Base-by-base conservation (phyloP, 2,888 invertebrate genomes). In the Eueremaeus valkanovi region DNA sequence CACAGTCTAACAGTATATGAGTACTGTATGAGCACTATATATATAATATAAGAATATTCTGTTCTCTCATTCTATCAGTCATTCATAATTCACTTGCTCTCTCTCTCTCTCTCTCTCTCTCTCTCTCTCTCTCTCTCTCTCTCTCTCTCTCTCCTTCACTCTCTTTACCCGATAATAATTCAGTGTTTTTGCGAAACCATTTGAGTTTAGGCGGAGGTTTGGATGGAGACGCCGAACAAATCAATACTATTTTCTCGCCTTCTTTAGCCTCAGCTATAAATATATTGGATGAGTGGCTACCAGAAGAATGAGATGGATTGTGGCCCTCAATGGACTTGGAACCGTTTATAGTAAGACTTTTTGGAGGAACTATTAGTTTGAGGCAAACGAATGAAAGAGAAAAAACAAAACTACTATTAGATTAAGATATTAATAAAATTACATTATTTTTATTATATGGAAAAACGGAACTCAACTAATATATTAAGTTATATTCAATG, bases 171-270 rank as follows among this genome's bases (percentile, higher is more conserved):
- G 77, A 73, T 16, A 77, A 73, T 49, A 77, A 73, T 76, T 79
- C 79, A 11, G 74, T 58, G 33, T 79, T 78, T 58, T 79, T 79
- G 40, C 78, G 72, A 55, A 77, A 77, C 79, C 79, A 79, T 76
- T 79, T 79, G 11, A 79, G 73, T 58, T 76, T 76, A 31, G 79
- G 78, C 18, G 79, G 76, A 9, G 80, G 80, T 76, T 79, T 79
- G 74, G 79, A 78, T 18, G 76, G 74, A 36, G 76, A 76, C 8
- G 79, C 79, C 27, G 74, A 74, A 75, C 80, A 80, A 27, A 76
- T 75, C n/a, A 80, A 75, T 29, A 77, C 75, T 18, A 79, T 74
- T 42, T 77, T 78, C 55, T 79, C 79, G 8, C 77, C 78, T 49
- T 79, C 80, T 51, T 78, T 73, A 63, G 78, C 79, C 55, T 79